These are phyloP conservation scores for Gorilla gorilla DNA, from an alignment of 2,113 vertebrate species.

Conservation along the genomic window DNA sequence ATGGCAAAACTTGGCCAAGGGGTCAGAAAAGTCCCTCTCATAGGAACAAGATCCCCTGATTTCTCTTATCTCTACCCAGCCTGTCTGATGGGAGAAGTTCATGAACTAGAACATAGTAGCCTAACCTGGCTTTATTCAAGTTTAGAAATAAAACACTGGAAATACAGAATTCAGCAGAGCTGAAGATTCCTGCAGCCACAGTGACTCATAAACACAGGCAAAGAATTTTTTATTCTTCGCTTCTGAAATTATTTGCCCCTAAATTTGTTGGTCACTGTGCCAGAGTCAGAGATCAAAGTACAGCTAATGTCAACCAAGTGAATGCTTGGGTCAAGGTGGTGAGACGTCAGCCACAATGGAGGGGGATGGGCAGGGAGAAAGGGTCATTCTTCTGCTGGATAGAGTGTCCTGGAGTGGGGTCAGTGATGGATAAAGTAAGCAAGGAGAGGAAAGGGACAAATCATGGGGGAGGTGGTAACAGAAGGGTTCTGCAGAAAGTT, in stretches of 20 bases:
- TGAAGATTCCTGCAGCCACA: neutral
- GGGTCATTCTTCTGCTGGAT: neutral
- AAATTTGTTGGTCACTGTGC: neutral
- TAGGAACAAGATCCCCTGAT: neutral
- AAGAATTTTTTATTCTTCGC: neutral
- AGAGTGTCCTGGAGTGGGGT: neutral
- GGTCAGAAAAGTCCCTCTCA: neutral
- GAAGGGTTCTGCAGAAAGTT: neutral
- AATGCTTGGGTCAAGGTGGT: neutral
- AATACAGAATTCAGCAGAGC: neutral
- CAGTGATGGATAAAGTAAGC: neutral
- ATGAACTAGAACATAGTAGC: neutral
- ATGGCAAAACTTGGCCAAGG: neutral
- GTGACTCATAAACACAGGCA: neutral
- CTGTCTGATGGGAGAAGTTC: slow-evolving; percentile 21
- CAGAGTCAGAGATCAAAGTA: neutral
- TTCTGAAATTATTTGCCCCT: neutral
- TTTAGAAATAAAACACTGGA: slow-evolving; percentile 4
- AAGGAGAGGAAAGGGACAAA: neutral
- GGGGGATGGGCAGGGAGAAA: neutral
- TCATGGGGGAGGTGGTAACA: neutral
- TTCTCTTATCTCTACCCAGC: neutral
- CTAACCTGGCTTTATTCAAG: neutral
- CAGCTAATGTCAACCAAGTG: neutral
- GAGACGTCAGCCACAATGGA: neutral